Evolutionary conservation across 2,113 vertebrate species (phyloP), one percentile per base, ranked within the genome.

Genomic region (Rhegmatorhina hoffmannsi): DNA sequence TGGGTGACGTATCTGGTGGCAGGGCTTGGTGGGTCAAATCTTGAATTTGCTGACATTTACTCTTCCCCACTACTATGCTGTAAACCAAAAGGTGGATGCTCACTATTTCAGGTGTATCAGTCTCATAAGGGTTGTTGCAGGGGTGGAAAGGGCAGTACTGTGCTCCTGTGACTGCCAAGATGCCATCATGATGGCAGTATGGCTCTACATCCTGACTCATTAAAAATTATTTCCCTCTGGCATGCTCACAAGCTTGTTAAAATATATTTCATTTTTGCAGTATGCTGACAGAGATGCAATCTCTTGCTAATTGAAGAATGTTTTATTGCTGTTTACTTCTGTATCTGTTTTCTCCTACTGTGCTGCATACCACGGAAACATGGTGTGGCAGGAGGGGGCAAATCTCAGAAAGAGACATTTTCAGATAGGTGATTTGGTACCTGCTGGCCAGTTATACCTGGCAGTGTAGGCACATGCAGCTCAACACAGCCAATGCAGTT

Each of bases 111-210:
- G 60, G 29, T 33, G 20, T 68, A 10, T 33, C 38, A 23, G 33
- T 17, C 70, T 70, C 33, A 13, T 11, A 29, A 43, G 26, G 28
- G 24, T 29, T 90, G 17, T 40, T 69, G 26, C 38, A 67, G 60
- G 33, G 44, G 16, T 47, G 20, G 66, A 47, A 72, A 72, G 29
- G 28, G 23, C 28, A 75, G 47, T 43, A 67, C 40, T 38, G 33
- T 34, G 44, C 29, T 79, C 17, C 62, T 21, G 56, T 5, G 5
- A 9, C 59, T 72, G 59, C 43, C 0, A 0, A 33, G 31, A 33
- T 0, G 4, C 33, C 46, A 69, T 31, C n/a, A 55, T 47, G 38
- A 26, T 0, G 0, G 38, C 20, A 92, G 9, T 28, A 34, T 21
- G 40, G 50, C 14, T 84, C 52, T 58, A 52, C 20, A 33, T n/a